Base-by-base conservation (phyloP, 2,797 vertebrate species). In the Pitangus sulphuratus region DNA sequence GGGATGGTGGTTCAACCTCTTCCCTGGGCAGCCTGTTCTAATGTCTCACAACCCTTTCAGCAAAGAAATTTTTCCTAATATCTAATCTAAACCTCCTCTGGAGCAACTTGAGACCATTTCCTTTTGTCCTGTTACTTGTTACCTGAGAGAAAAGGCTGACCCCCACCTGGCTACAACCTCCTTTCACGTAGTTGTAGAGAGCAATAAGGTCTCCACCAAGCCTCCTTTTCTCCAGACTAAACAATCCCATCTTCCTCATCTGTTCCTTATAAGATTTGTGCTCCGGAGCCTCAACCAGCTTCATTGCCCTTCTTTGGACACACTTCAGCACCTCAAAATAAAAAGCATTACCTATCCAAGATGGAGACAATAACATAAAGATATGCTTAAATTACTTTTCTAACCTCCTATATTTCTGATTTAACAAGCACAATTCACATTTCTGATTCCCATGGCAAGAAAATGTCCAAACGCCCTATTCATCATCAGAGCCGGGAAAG, bases 21-120 rank as follows among this genome's bases (percentile, higher is more conserved):
- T 77, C 25, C 39, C 37, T 51, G 24, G 11, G 24, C 20, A 84
- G 14, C 4, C n/a, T 26, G 7, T 31, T 57, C 44, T 25, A 45
- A 9, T 8, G 24, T 7, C 51, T 40, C 37, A 25, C 0, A 1
- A 15, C 9, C 13, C 37, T 44, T 89, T 51, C 18, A 3, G 3
- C 58, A 51, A 64, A 33, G 33, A 64, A 77, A 15, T 33, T 12
- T 70, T 84, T 57, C 9, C n/a, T 42, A n/a, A 50, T 2, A 62
- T 56, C 15, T 21, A 48, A 12, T 17, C 26, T 62, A 44, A 76
- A 56, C 40, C 42, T 56, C 12, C 40, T 26, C 26, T 56, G 28
- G 19, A 44, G 35, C 12, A 56, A 12, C 19, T 2, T 69, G 26
- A 69, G 11, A 13, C 13, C 4, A 4, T 50, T 69, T 62, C 31